These are phyloP conservation scores for Kradibia gibbosae DNA, from an alignment of 1,140 invertebrate genomes.

Conservation along the genomic window DNA sequence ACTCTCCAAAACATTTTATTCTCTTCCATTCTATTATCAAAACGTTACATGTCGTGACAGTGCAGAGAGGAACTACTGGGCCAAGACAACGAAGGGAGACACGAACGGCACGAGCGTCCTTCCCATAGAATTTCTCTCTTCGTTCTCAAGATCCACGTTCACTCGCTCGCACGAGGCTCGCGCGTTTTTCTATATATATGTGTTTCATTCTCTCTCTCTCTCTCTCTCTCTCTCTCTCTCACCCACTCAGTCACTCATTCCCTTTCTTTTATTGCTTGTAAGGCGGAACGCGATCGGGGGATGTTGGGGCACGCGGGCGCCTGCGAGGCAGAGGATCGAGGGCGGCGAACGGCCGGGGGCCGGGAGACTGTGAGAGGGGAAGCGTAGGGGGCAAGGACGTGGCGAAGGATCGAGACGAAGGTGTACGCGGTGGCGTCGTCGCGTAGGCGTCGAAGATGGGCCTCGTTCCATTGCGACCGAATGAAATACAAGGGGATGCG, in stretches of 20 bases:
- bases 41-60: neutral
- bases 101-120: constrained; percentile 22
- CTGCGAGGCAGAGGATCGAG: constrained; percentile 15
- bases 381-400: constrained; percentile 42
- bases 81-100: constrained; percentile 16
- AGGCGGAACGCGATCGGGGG: constrained; percentile 4
- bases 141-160: too few species aligned
- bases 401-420: neutral
- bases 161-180: neutral
- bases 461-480: constrained; percentile 22
- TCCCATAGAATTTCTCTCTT: neutral
- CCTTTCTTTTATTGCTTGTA: constrained; percentile 36
- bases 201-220: neutral
- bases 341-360: neutral
- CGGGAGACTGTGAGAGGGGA: neutral
- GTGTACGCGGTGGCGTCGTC: constrained; percentile 42
- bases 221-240: constrained; percentile 1
- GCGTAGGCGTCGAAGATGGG: constrained; percentile 37
- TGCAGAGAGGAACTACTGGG: neutral
- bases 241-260: neutral
- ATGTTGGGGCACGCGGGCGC: neutral
- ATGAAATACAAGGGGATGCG: constrained; percentile 56
- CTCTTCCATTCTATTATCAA: neutral
- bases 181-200: constrained; percentile 13
- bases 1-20: neutral